Conservation (phyloP, 1,140 invertebrate genomes). For the Panonychus citri region DNA sequence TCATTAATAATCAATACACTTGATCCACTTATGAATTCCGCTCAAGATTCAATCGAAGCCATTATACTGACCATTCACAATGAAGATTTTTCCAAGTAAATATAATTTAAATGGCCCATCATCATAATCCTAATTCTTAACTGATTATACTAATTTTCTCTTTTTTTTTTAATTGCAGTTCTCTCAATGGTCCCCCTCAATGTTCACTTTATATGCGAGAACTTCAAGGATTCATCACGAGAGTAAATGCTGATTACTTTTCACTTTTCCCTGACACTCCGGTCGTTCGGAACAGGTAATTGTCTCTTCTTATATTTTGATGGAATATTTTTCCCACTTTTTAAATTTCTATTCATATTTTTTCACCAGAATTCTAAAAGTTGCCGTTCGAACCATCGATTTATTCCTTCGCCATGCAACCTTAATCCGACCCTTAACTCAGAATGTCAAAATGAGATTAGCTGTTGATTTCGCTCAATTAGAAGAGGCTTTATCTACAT, state of each 20-base stretch:
- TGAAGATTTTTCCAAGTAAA: slow-evolving; percentile 48
- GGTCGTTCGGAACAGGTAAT: slow-evolving; percentile 36
- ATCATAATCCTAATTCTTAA: no score
- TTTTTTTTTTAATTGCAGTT: not conserved
- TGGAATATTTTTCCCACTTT: slow-evolving; percentile 5
- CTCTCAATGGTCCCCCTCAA: not conserved
- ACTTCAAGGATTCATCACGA: slow-evolving; percentile 57
- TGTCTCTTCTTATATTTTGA: no score
- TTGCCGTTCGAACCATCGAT: slow-evolving; percentile 56
- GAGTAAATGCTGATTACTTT: slow-evolving; percentile 48
- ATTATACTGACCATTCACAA: slow-evolving; percentile 76
- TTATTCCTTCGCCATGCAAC: slow-evolving; percentile 64
- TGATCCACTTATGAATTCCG: slow-evolving; percentile 42
- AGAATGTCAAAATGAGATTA: slow-evolving; percentile 49
- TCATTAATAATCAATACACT: slow-evolving; percentile 6
- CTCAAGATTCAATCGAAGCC: slow-evolving; percentile 56
- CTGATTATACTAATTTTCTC: no score
- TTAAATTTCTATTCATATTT: slow-evolving; percentile 2
- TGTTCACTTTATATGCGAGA: slow-evolving; percentile 80
- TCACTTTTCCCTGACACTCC: slow-evolving; percentile 42
- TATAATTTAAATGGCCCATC: no score
- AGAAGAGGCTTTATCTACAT: slow-evolving; percentile 36
- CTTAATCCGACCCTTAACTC: slow-evolving; percentile 51
- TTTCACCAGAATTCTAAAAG: slow-evolving; percentile 27
- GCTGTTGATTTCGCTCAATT: slow-evolving; percentile 56